These are phyloP conservation scores for Heteromormyrus szaboi DNA, from an alignment of 2,797 vertebrate species.

Conservation along the genomic window DNA sequence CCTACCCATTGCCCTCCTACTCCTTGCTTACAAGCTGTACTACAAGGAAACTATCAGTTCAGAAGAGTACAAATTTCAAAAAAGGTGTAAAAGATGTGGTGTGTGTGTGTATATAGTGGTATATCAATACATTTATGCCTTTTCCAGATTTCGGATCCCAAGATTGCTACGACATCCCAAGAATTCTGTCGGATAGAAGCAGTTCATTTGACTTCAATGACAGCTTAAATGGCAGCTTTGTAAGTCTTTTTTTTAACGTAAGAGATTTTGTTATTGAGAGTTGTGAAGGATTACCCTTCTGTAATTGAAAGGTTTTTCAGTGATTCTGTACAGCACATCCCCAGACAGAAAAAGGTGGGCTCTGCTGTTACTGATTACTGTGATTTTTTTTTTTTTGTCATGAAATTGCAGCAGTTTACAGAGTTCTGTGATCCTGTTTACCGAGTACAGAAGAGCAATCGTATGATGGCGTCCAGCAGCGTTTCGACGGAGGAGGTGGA, in stretches of 20 bases:
- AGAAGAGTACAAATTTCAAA: not conserved
- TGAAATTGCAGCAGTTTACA: constrained; percentile 15
- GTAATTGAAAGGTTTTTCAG: not conserved
- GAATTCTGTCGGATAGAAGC: constrained; percentile 86
- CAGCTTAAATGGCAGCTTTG: constrained; percentile 91
- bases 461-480: constrained; percentile 78
- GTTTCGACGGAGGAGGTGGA: constrained; percentile 87
- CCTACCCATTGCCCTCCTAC: not conserved
- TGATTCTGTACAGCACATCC: not conserved
- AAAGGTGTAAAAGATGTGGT: not conserved
- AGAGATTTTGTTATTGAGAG: not conserved
- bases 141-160: constrained; percentile 88
- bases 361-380: not conserved
- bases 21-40: not conserved
- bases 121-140: not conserved
- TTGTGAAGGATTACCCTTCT: not conserved
- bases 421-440: not conserved
- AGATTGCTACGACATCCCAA: constrained; percentile 95
- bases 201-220: constrained; percentile 84
- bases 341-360: not conserved
- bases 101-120: not conserved
- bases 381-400: not conserved
- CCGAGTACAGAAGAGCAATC: constrained; percentile 82
- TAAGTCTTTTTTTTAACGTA: constrained; percentile 61
- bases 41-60: not conserved